Evolutionary conservation across 2,797 vertebrate species (phyloP), one percentile per base, ranked within the genome.

Genomic region (Chelon labrosus): DNA sequence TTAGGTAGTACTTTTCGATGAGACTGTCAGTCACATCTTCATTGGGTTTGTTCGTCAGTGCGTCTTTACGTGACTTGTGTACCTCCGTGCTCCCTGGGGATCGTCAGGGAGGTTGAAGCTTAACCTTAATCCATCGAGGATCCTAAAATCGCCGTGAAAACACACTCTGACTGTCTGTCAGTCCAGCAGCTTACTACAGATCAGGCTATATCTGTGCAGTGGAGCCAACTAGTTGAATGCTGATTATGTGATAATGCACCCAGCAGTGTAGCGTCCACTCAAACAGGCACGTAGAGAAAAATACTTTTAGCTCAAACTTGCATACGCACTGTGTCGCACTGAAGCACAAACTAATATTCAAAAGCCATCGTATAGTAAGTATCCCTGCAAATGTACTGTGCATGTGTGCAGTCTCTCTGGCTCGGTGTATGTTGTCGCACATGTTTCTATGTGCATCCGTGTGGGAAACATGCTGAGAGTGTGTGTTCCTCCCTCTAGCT

Each of bases 81-180:
- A 51, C 35, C 49, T 59, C 37, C 63, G 56, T 58, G 37, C 47
- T 60, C 58, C 62, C 16, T 69, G 54, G 70, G 51, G 65, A 51
- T 49, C 17, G 3, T 65, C 70, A 72, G 0, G 16, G 42, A 60
- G 65, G 62, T 53, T 65, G 7, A 61, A 69, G 74, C 60, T 81
- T 78, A 75, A 73, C 64, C 56, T 75, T 77, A 82, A 84, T 84
- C 72, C 68, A 82, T 12, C 37, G 39, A 59, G 17, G 44, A 59
- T 53, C 55, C 59, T 70, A 46, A 83, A 87, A 70, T 47, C 7
- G 3, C 58, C 46, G 62, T 46, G 46, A 79, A 81, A 52, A 72
- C 31, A 65, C 41, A 50, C 53, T 58, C 42, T 60, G 19, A 51
- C 46, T 14, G 37, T 68, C 37, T 35, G 10, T 17, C 62, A 13